These are phyloP conservation scores for Ondatra zibethicus DNA, from an alignment of 2,113 vertebrate genomes.

Conservation along the genomic window DNA sequence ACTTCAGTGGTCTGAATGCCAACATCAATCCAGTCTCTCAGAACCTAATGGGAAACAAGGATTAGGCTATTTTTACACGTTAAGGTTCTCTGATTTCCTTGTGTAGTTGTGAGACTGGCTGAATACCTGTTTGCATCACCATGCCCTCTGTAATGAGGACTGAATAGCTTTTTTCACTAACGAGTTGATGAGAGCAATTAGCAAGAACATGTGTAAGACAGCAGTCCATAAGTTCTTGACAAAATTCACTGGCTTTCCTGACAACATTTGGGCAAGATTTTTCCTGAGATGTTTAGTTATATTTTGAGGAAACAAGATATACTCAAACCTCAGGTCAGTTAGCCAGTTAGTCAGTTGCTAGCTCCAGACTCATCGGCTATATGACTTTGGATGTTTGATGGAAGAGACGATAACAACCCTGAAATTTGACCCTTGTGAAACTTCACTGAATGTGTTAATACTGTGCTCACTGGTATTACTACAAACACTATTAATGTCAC, in stretches of 20 bases:
- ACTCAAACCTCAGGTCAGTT: fast-evolving
- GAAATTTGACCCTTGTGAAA: neutral
- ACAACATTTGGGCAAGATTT: neutral
- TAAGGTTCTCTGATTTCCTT: neutral
- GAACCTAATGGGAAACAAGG: neutral
- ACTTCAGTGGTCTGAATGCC: neutral
- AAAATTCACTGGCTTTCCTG: neutral
- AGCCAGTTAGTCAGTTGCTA: too few species aligned
- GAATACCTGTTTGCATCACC: neutral
- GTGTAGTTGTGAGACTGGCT: neutral
- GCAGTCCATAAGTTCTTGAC: neutral
- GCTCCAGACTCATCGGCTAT: neutral
- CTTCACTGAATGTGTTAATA: neutral
- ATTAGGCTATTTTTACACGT: neutral
- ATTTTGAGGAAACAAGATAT: neutral
- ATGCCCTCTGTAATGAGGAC: neutral
- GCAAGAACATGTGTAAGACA: neutral
- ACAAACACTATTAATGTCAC: too few species aligned
- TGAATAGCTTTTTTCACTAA: neutral
- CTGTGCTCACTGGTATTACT: neutral
- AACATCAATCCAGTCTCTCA: neutral
- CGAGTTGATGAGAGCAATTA: neutral
- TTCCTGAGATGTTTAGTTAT: neutral
- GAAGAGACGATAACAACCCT: neutral
- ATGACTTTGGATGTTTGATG: neutral